A percentile compares a stretch with the other conserved stretches of the same genome.
phyloP scores from a whole-genome alignment of 2,113 vertebrate genomes.

The Paedocypris sp. region DNA sequence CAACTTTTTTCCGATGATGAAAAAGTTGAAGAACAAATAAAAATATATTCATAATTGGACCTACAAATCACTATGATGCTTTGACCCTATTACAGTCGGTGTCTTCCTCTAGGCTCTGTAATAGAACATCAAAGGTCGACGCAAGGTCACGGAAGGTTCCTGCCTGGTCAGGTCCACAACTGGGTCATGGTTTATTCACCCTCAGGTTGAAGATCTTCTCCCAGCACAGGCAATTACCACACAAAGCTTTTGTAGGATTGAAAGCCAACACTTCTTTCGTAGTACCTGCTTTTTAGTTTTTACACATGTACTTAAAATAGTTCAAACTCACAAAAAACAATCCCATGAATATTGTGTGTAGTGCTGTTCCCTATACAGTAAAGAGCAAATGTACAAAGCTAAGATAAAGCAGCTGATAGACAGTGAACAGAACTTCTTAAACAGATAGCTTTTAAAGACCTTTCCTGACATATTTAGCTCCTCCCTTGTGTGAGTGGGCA shows the following conservation, averaged over 20 bases:
- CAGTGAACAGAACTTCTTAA: too few species aligned
- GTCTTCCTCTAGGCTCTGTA: not conserved
- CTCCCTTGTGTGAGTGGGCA: conserved; percentile 1
- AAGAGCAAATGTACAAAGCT: too few species aligned
- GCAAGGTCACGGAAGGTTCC: conserved; percentile 16
- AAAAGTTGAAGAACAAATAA: not conserved
- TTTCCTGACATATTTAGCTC: not conserved
- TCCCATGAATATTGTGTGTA: too few species aligned
- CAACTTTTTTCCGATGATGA: too few species aligned
- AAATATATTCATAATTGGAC: not conserved
- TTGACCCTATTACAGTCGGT: not conserved
- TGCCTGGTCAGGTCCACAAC: conserved; percentile 32
- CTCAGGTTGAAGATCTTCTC: conserved; percentile 34
- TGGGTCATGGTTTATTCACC: conserved; percentile 32
- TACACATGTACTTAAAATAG: too few species aligned
- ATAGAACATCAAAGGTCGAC: not conserved
- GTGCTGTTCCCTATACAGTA: too few species aligned
- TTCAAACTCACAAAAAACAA: too few species aligned
- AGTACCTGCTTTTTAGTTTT: not conserved
- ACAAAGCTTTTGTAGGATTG: too few species aligned
- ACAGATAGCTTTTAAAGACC: not conserved
- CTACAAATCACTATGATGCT: not conserved
- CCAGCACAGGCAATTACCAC: conserved; percentile 53
- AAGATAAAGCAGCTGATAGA: too few species aligned
- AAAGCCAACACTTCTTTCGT: not conserved